Percentiles rank a stretch among this genome's conserved stretches.
These are phyloP conservation scores for Nannobrachium achirus DNA, from an alignment of 2,113 vertebrate genomes.

Conservation along the genomic window DNA sequence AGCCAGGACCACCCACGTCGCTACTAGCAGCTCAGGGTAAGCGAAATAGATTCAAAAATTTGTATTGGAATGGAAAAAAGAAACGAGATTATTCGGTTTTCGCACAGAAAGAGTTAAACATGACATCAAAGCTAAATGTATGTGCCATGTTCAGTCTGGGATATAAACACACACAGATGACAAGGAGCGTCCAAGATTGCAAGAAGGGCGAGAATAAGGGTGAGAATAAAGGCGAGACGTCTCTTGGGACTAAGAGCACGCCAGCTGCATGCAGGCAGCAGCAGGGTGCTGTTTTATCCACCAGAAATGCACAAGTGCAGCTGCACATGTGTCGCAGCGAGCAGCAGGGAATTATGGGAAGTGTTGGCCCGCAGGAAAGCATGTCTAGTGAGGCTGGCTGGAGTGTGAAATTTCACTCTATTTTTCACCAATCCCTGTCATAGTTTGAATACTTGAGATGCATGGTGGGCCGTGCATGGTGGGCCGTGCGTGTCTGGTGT, in stretches of 20 bases:
- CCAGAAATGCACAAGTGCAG: not conserved
- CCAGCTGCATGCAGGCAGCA: not conserved
- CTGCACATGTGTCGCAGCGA: not conserved
- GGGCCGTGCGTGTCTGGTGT: too few species aligned
- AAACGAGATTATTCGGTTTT: too few species aligned
- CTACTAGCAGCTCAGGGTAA: too few species aligned
- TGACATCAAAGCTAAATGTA: too few species aligned
- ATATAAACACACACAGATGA: not conserved
- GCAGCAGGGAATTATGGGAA: not conserved
- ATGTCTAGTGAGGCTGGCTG: not conserved
- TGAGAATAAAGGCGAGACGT: not conserved
- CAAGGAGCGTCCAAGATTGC: not conserved
- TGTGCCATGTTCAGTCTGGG: too few species aligned
- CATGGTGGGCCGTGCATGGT: not conserved
- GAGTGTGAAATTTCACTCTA: not conserved
- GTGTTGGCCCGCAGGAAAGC: not conserved
- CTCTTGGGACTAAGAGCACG: not conserved
- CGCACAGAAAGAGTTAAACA: too few species aligned
- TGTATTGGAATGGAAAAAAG: too few species aligned
- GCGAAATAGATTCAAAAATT: too few species aligned
- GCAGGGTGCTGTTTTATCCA: not conserved
- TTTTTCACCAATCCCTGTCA: not conserved
- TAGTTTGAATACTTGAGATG: not conserved
- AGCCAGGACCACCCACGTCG: too few species aligned
- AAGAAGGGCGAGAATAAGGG: not conserved